phyloP scores from a whole-genome alignment of 1,140 invertebrate genomes.

The Drosophila sp. region DNA sequence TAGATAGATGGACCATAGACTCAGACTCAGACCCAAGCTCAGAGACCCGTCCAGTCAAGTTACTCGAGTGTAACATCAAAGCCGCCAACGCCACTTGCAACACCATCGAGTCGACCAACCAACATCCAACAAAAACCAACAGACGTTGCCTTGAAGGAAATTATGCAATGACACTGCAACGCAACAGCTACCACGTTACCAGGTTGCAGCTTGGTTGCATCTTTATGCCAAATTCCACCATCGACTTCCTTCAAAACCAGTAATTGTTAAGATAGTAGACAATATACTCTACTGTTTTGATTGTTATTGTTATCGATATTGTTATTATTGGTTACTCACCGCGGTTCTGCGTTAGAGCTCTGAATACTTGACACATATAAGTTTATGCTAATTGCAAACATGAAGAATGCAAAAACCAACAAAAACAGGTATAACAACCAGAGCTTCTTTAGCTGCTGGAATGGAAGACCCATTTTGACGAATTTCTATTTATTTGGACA shows the following conservation, averaged over 20 bases:
- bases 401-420: constrained; percentile 83
- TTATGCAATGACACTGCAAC: constrained; percentile 60
- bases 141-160: constrained; percentile 43
- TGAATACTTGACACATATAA: constrained; percentile 82
- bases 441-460: constrained; percentile 80
- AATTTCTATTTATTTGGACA: constrained; percentile 27
- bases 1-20: constrained; percentile 11
- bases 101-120: constrained; percentile 24
- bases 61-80: constrained; percentile 64
- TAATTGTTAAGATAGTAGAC: constrained; percentile 17
- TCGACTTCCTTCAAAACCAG: constrained; percentile 15
- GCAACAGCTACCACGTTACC: constrained; percentile 4
- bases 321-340: constrained; percentile 58
- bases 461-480: constrained; percentile 73
- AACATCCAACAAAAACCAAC: neutral
- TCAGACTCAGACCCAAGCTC: neutral
- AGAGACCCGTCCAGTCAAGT: constrained; percentile 37
- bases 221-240: constrained; percentile 37
- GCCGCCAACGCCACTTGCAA: constrained; percentile 64
- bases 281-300: constrained; percentile 9
- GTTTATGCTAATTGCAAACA: constrained; percentile 84
- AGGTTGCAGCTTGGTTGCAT: constrained; percentile 38
- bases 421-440: constrained; percentile 82
- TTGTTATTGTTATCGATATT: neutral
- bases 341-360: constrained; percentile 46